Conservation (phyloP, 2,113 vertebrate genomes). For the Phycodurus eques region DNA sequence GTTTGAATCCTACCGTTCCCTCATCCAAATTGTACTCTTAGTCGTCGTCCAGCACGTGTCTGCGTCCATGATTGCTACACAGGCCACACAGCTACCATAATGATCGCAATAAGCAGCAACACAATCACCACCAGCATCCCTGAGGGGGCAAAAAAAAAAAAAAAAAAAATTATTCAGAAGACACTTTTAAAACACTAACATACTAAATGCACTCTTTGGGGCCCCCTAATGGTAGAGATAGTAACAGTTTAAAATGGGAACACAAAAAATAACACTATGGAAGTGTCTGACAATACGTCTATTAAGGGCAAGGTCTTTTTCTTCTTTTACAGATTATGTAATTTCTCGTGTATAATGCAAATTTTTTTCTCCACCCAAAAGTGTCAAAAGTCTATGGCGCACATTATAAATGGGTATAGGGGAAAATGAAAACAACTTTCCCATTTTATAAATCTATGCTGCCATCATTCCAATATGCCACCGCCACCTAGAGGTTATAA, state of each 20-base stretch:
- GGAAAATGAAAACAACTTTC: no score
- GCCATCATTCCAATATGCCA: no score
- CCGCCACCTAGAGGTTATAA: no score
- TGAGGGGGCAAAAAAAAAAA: constrained; percentile 28
- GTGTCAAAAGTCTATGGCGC: no score
- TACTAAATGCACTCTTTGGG: not conserved
- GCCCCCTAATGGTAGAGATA: not conserved
- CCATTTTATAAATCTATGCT: no score
- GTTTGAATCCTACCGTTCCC: constrained; percentile 4
- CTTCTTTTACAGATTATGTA: no score
- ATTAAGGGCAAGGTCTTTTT: no score
- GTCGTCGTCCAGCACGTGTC: not conserved
- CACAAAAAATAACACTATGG: not conserved
- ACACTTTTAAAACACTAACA: not conserved
- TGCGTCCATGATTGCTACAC: constrained; percentile 39
- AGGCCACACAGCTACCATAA: constrained; percentile 75
- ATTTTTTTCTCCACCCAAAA: no score
- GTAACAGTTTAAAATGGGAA: not conserved
- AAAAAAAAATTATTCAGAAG: not conserved
- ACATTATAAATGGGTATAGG: no score
- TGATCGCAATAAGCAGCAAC: constrained; percentile 76
- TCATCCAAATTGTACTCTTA: not conserved
- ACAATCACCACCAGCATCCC: constrained; percentile 81
- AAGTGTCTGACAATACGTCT: not conserved
- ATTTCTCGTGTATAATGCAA: no score